Percentiles rank a stretch among this genome's conserved stretches.
phyloP scores from a whole-genome alignment of 1,140 invertebrate genomes.

The Druon quercuslanigerum region DNA sequence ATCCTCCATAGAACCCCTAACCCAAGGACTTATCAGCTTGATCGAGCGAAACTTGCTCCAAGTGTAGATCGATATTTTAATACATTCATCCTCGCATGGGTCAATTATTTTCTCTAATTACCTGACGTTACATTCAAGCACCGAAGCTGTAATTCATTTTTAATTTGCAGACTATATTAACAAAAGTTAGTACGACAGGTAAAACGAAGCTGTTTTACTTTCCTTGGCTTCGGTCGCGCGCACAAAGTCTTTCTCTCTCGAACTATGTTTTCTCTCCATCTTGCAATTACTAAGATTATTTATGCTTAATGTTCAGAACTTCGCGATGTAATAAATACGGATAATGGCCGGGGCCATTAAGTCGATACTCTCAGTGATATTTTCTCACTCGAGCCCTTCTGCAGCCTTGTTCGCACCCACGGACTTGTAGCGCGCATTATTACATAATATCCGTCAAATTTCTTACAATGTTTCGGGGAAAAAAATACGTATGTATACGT shows the following conservation, averaged over 20 bases:
- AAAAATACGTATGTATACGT: conserved; percentile 43
- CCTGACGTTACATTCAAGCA: background rate
- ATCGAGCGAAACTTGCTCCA: background rate
- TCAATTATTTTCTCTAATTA: background rate
- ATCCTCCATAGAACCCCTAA: conserved; percentile 3
- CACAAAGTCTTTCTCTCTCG: conserved; percentile 54
- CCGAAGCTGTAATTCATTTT: conserved; percentile 16
- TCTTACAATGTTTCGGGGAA: conserved; percentile 50
- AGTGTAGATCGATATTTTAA: background rate
- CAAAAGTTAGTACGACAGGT: background rate
- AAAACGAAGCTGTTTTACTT: conserved; percentile 28
- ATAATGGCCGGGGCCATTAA: conserved; percentile 71
- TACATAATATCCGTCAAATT: conserved; percentile 65
- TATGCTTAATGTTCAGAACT: conserved; percentile 68
- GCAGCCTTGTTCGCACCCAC: conserved; percentile 68
- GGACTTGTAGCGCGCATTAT: conserved; percentile 56
- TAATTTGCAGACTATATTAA: conserved; percentile 13
- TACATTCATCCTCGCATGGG: background rate
- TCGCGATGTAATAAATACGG: conserved; percentile 69
- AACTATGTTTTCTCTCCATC: conserved; percentile 51
- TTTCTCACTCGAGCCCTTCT: conserved; percentile 69
- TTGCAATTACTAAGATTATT: conserved; percentile 73
- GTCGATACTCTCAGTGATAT: conserved; percentile 71
- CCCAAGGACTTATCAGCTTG: background rate
- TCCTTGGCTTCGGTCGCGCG: conserved; percentile 46